These are phyloP conservation scores for Hiodon alosoides DNA, from an alignment of 2,113 vertebrate species.

Conservation along the genomic window DNA sequence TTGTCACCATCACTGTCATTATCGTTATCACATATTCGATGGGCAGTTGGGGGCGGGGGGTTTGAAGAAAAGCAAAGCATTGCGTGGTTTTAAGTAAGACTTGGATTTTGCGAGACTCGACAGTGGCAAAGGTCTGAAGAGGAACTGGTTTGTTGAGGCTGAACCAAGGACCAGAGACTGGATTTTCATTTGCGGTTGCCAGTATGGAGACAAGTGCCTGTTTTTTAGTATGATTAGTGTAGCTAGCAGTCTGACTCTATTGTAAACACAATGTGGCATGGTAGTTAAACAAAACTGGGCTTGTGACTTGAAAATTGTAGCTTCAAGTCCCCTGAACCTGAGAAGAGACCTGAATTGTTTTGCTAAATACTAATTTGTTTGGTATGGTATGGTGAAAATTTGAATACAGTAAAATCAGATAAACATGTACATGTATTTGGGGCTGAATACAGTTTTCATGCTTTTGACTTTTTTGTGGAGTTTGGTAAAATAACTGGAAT, in stretches of 20 bases:
- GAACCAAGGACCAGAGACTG: background rate
- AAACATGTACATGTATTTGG: too few relatives aligned
- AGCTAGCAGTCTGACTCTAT: background rate
- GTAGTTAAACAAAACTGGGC: too few relatives aligned
- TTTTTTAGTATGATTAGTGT: background rate
- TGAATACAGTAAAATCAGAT: too few relatives aligned
- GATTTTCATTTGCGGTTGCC: background rate
- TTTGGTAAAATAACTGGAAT: too few relatives aligned
- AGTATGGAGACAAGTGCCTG: background rate
- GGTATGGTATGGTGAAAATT: too few relatives aligned
- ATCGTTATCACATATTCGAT: background rate
- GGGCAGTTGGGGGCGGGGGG: background rate
- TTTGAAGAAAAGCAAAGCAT: slow-evolving; percentile 6
- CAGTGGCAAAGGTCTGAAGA: background rate
- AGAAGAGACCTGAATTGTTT: too few relatives aligned
- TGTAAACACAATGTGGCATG: background rate
- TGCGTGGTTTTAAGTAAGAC: background rate
- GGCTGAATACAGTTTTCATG: too few relatives aligned
- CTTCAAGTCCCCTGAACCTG: too few relatives aligned
- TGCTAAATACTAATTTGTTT: too few relatives aligned
- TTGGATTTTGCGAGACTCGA: background rate
- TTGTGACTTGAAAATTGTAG: too few relatives aligned
- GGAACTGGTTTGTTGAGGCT: background rate
- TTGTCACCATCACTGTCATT: too few relatives aligned
- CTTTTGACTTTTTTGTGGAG: too few relatives aligned